Base-by-base conservation (phyloP, 2,113 vertebrate genomes). In the Crotalus horridus region DNA sequence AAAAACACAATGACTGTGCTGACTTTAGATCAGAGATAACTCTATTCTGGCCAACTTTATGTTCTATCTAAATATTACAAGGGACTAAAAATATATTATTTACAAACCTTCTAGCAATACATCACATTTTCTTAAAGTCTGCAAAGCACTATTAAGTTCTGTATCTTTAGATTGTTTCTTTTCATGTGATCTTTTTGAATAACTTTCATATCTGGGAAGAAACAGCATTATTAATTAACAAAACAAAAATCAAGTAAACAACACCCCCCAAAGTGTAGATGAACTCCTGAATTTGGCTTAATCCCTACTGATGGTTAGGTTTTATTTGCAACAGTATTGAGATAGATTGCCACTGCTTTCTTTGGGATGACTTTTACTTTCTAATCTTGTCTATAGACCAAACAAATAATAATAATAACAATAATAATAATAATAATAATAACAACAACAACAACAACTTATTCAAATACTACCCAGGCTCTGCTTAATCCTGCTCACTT, bases 41-140 rank as follows among this genome's bases (percentile, higher is more conserved):
- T 7, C 15, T 89, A 58, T 85, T 64, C 69, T 17, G 55, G 59
- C 48, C 17, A 85, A 85, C 46, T 11, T 48, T 1, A 3, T 23
- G 39, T 24, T 92, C 87, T 26, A 95, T 26, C 61, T 17, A 94
- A 91, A 95, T 94, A 91, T 85, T 95, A 24, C 92, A 94, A 93
- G 92, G 4, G 1, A 33, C 94, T 91, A 81, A 23, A 26, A 87
- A 90, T 88, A 33, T 93, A 93, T 91, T 94, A 12, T 87, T 13
- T 96, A 97, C 98, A 95, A 96, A 98, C 98, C 98, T 97, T 97
- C 96, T 94, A 56, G 95, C 39, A 97, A 95, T 86, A 93, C 90
- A 74, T 96, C 93, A 94, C 39, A 81, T 64, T 94, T 96, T 96
- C 93, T 94, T 85, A 26, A 26, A 94, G 64, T 51, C 89, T 93